Base-by-base conservation (phyloP, 2,113 vertebrate species). In the Chelonoidis abingdonii region DNA sequence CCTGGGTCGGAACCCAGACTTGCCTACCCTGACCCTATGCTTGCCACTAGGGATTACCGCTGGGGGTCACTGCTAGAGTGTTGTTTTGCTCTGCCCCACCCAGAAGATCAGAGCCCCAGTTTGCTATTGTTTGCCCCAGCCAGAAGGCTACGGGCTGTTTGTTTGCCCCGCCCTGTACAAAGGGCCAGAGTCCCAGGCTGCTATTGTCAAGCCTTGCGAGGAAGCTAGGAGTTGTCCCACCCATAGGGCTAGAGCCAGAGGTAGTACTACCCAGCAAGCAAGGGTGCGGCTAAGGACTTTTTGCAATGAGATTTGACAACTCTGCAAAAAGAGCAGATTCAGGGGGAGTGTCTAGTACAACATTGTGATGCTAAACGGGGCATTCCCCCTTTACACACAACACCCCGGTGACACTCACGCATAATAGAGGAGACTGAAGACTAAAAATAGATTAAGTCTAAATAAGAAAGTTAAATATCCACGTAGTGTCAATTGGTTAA, bases 391-490 rank as follows among this genome's bases (percentile, higher is more conserved):
- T n/a, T 69, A 69, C 35, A 19, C 62, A 65, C 14, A 22, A 19
- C 17, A 22, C 65, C 4, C 65, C 2, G 1, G 9, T 72, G 65
- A 72, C 16, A 19, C 35, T 22, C 35, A 72, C 3, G 3, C 62
- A 69, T n/a, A 54, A 22, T 82, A 44, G 90, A 97, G 87, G 29
- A 88, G 50, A 54, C 53, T 91, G 31, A 0, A 2, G 16, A 10
- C 65, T 91, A 87, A 69, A 97, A 96, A 95, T 79, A 88, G 38
- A 52, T 72, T 84, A 90, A 84, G 25, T 5, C 86, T 78, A 85
- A 93, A 62, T 22, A 72, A 72, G 24, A 49, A 10, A 52, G 14
- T 9, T 83, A 85, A 65, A 41, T 5, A 1, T 3, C 27, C 4
- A 22, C 14, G 17, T 13, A 3, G 44, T 93, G 86, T 17, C 57